Base-by-base conservation (phyloP, 2,888 invertebrate genomes). In the Cheilosia vernalis region DNA sequence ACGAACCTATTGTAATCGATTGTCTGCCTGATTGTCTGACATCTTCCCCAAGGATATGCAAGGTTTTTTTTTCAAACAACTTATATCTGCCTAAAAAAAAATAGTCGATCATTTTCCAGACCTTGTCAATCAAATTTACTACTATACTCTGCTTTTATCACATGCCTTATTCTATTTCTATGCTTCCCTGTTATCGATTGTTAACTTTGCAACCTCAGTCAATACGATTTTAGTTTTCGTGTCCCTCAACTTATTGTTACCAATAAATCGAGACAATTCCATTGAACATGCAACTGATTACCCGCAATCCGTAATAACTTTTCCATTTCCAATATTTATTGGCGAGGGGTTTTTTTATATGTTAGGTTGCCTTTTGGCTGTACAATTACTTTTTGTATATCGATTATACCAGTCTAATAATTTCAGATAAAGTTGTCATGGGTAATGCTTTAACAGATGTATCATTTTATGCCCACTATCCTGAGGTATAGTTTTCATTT, bases 351-450 rank as follows among this genome's bases (percentile, higher is more conserved):
- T 19, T 44, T 33, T 56, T 37, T 51, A 13, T 76, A 2, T 47
- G 2, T 49, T 27, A 17, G 40, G 19, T 19, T 51, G 40, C 51
- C 40, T 70, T 51, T 70, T 60, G 51, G 37, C 21, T 37, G 21
- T 37, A 30, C 24, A 21, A 33, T 44, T 69, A 9, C 4, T 15
- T 27, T 27, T 37, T 7, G 37, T 37, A 37, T 70, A 78, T 77
- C 56, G 61, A 77, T 66, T 66, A 24, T 42, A 42, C 40, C 40
- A n/a, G 49, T 53, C 30, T 47, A 27, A 87, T 88, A 37, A 5
- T 85, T 88, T 3, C 88, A 94, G 94, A 93, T 89, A 93, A 93
- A 86, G 90, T 92, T 42, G 92, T 94, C 40, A 87, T 94, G 72
- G 90, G 91, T 33, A 92, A 93, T 66, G 92, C 93, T 0, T 88